A percentile compares a stretch with the other conserved stretches of the same genome.
These are phyloP conservation scores for Melopsittacus undulatus DNA, from an alignment of 2,797 vertebrate genomes.

Conservation along the genomic window DNA sequence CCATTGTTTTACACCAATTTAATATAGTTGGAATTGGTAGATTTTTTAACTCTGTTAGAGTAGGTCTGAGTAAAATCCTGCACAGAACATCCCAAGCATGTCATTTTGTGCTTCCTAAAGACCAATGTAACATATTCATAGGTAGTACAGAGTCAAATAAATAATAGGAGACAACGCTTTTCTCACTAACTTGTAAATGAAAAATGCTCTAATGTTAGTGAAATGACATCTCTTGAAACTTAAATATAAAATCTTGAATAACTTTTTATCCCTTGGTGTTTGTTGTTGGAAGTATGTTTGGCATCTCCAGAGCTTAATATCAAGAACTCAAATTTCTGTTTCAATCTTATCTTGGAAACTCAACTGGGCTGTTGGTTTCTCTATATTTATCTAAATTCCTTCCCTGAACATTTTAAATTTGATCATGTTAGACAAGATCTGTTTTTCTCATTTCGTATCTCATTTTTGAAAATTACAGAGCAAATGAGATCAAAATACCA, in stretches of 20 bases:
- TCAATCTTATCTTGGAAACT: neutral
- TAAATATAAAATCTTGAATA: slow-evolving; percentile 49
- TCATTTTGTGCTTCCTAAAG: neutral
- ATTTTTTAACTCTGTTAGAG: neutral
- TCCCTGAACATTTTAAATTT: slow-evolving; percentile 16
- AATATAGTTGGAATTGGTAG: neutral
- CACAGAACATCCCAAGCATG: neutral
- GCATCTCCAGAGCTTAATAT: slow-evolving; percentile 28
- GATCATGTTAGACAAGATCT: neutral
- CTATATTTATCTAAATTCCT: slow-evolving; percentile 15
- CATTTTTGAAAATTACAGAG: neutral
- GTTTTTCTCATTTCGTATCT: slow-evolving; percentile 18
- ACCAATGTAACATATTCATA: neutral
- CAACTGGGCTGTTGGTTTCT: neutral
- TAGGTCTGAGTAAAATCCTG: neutral
- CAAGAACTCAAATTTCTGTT: slow-evolving; percentile 10
- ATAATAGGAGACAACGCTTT: neutral
- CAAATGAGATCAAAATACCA: neutral
- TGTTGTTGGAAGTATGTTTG: slow-evolving; percentile 21
- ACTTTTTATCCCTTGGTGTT: slow-evolving; percentile 40
- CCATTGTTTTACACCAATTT: neutral
- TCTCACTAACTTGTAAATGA: slow-evolving; percentile 13
- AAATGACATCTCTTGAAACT: slow-evolving; percentile 49
- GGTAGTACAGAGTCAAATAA: neutral
- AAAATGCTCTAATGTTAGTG: slow-evolving; percentile 14